phyloP scores from a whole-genome alignment of 53 echinoderm and acorn worm species.

The Apostichopus leukothele region DNA sequence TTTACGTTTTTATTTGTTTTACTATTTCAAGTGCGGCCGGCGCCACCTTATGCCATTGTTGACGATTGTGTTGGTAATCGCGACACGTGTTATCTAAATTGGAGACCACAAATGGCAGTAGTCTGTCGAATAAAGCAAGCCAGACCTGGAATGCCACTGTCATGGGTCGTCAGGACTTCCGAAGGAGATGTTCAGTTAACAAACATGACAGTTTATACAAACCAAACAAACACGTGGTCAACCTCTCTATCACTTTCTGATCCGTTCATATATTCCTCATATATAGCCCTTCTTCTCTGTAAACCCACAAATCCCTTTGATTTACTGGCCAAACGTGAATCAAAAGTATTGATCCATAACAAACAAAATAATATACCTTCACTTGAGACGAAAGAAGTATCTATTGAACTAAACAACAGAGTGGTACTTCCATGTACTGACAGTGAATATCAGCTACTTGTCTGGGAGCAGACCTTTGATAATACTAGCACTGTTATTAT shows the following conservation, averaged over 20 bases:
- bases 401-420: not conserved
- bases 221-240: not conserved
- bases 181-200: not conserved
- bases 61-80: not conserved
- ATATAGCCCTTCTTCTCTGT: not conserved
- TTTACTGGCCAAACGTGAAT: not conserved
- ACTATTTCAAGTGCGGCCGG: not conserved
- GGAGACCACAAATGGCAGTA: not conserved
- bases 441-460: not conserved
- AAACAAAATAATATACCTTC: not conserved
- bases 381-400: not conserved
- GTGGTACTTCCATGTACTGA: not conserved
- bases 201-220: not conserved
- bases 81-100: not conserved
- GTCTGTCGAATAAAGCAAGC: not conserved
- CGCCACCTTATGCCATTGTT: not conserved
- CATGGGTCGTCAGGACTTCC: not conserved
- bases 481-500: not conserved
- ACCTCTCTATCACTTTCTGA: not conserved
- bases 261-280: not conserved
- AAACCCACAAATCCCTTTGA: not conserved
- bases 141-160: not conserved
- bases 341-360: not conserved
- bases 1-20: too few species aligned
- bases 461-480: not conserved